Percentiles rank a stretch among this genome's conserved stretches.
These are phyloP conservation scores for Zoanthus sociatus DNA, from an alignment of 92 coral and sea anemone genomes.

Conservation along the genomic window DNA sequence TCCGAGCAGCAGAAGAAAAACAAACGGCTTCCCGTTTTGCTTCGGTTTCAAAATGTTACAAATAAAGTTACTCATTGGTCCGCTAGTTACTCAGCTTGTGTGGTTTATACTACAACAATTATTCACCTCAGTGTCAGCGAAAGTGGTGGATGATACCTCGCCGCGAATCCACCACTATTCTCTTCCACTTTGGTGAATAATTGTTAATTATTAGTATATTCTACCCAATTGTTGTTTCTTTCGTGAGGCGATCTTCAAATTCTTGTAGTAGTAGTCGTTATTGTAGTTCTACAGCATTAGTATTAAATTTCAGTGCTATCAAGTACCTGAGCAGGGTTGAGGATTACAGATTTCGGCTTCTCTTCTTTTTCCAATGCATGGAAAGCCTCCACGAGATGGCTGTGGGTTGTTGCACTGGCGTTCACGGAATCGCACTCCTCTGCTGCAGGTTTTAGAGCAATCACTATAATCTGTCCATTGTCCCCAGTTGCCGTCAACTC, in stretches of 20 bases:
- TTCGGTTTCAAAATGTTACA: too few species aligned
- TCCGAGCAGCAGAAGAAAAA: too few species aligned
- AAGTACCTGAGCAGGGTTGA: neutral
- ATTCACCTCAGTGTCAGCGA: too few species aligned
- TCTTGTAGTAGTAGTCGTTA: neutral
- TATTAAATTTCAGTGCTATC: neutral
- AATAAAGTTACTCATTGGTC: too few species aligned
- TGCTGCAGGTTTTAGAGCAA: constrained; percentile 7
- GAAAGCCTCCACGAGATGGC: neutral
- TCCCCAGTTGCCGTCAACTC: neutral
- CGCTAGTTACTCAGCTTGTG: too few species aligned
- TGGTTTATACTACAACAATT: too few species aligned
- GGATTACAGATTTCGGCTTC: neutral
- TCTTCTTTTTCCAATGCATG: neutral
- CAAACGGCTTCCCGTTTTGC: too few species aligned
- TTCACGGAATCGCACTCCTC: neutral
- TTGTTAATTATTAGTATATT: too few species aligned
- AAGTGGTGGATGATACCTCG: too few species aligned
- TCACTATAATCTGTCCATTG: neutral
- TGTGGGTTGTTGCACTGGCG: constrained; percentile 3
- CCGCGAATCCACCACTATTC: too few species aligned
- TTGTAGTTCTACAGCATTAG: neutral
- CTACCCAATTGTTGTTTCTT: too few species aligned
- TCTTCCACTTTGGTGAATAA: too few species aligned
- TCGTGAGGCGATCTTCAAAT: neutral